A percentile compares a stretch with the other conserved stretches of the same genome.
phyloP scores from a whole-genome alignment of 2,113 vertebrate species.

The Chaetorhynchus papuensis region DNA sequence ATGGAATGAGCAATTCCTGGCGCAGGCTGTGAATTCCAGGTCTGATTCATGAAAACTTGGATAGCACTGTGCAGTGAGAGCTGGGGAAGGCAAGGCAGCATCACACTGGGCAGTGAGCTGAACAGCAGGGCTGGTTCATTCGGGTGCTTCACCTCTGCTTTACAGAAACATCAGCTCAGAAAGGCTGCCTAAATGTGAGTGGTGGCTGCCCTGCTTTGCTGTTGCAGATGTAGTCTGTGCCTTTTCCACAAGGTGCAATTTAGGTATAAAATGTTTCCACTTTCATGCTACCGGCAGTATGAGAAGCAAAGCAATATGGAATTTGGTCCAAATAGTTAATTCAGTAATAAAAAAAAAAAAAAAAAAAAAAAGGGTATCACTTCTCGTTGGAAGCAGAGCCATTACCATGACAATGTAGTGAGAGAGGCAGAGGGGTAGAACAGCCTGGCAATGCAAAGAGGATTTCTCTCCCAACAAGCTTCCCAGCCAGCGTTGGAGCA shows the following conservation, averaged over 20 bases:
- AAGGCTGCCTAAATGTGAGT: neutral
- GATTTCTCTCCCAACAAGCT: neutral
- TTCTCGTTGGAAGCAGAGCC: neutral
- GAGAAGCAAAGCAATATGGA: neutral
- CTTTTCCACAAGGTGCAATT: neutral
- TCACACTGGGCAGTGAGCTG: neutral
- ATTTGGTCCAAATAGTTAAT: neutral
- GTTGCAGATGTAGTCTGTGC: too few relatives aligned
- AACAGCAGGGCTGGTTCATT: neutral
- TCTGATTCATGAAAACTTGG: neutral
- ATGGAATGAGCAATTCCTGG: neutral
- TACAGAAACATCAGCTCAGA: neutral
- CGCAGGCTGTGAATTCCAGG: neutral
- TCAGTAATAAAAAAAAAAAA: neutral
- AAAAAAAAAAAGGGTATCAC: rapidly evolving
- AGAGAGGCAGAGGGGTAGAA: neutral
- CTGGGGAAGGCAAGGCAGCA: neutral
- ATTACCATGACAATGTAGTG: neutral
- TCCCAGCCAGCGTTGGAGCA: rapidly evolving
- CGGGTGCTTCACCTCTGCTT: neutral
- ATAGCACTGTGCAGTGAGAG: neutral
- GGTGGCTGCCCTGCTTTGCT: neutral
- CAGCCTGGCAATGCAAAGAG: neutral
- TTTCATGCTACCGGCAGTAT: neutral
- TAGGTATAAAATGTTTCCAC: neutral